A percentile compares a stretch with the other conserved stretches of the same genome.
phyloP scores from a whole-genome alignment of 2,797 vertebrate species.

The Melopsittacus undulatus region DNA sequence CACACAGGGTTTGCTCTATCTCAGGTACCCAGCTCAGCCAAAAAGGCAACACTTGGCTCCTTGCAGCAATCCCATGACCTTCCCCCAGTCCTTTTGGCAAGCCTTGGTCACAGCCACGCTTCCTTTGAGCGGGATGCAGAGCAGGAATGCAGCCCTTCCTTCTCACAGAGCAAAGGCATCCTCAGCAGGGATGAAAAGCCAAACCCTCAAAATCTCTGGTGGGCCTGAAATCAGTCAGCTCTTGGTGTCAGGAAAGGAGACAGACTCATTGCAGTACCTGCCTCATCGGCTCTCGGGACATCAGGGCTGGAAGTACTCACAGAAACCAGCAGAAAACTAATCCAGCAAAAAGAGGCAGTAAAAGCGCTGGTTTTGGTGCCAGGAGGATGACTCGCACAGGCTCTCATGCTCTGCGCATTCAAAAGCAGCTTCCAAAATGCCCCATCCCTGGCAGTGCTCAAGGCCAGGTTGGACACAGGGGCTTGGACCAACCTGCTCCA shows the following conservation, averaged over 20 bases:
- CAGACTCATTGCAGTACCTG: neutral
- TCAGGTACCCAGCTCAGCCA: neutral
- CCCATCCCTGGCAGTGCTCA: neutral
- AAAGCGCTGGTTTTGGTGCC: neutral
- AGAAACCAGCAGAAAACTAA: neutral
- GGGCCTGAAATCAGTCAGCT: neutral
- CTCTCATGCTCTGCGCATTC: neutral
- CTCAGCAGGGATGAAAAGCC: neutral
- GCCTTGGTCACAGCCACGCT: fast-evolving
- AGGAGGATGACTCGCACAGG: neutral
- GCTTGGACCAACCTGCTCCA: neutral
- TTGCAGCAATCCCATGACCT: neutral
- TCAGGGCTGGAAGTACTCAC: neutral
- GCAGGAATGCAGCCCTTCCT: neutral
- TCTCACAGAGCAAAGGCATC: neutral
- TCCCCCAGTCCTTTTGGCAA: neutral
- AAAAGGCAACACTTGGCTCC: neutral
- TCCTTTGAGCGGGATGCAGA: fast-evolving
- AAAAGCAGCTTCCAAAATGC: neutral
- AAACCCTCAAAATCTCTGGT: neutral
- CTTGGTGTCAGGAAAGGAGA: neutral
- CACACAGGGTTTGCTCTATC: neutral
- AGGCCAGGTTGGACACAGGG: neutral
- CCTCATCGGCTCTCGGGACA: neutral
- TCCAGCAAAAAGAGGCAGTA: neutral